Conservation (phyloP, 2,888 invertebrate genomes). For the Fabriciana adippe region DNA sequence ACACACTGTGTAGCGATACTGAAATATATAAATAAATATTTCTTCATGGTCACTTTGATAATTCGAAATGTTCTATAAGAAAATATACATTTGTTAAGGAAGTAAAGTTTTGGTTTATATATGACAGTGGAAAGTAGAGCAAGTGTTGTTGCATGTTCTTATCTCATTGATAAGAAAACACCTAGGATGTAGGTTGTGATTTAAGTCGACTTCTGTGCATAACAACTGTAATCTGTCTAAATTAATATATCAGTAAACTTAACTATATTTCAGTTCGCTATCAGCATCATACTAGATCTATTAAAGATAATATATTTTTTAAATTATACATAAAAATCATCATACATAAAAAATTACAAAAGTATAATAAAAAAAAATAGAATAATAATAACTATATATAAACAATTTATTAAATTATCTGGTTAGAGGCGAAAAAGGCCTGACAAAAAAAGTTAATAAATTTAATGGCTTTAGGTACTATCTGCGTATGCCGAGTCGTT, state of each 20-base stretch:
- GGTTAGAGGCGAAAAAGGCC: too few species aligned
- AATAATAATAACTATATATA: too few species aligned
- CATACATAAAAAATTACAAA: too few species aligned
- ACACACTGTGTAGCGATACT: too few species aligned
- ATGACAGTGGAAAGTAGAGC: conserved; percentile 30
- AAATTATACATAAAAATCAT: too few species aligned
- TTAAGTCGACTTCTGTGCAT: conserved; percentile 21
- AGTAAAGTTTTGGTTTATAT: conserved; percentile 23
- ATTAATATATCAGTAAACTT: neutral
- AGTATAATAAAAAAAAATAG: too few species aligned
- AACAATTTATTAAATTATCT: too few species aligned
- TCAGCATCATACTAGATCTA: too few species aligned
- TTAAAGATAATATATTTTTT: too few species aligned
- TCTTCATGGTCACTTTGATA: neutral
- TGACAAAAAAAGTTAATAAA: too few species aligned
- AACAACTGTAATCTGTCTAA: neutral
- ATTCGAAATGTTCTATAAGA: neutral
- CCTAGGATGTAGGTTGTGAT: conserved; percentile 25
- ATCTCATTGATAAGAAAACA: conserved; percentile 32
- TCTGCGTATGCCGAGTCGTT: neutral
- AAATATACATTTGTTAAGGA: conserved; percentile 18
- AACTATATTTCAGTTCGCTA: too few species aligned
- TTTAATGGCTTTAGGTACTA: too few species aligned
- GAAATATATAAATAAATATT: neutral
- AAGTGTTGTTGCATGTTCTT: conserved; percentile 25